phyloP scores from a whole-genome alignment of 53 echinoderm and acorn worm species.

The Patiria pectinifera region DNA sequence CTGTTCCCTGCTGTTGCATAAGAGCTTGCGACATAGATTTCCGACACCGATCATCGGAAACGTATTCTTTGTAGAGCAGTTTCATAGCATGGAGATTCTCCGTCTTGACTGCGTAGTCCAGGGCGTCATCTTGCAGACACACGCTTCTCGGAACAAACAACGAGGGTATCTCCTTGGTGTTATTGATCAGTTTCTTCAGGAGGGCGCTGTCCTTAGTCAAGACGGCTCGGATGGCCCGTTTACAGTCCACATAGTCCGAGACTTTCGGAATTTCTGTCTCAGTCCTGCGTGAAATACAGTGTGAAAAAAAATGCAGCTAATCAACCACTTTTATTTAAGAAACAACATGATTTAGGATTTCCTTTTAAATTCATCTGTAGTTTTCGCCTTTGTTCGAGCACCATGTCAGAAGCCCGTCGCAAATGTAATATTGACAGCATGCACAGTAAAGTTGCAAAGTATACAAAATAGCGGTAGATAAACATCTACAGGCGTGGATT shows the following conservation, averaged over 20 bases:
- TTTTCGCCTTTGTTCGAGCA: not conserved
- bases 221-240: conserved; percentile 86
- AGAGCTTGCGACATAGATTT: conserved; percentile 27
- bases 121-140: conserved; percentile 71
- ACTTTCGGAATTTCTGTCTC: conserved; percentile 77
- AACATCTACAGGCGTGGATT: no score
- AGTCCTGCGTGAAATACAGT: conserved; percentile 58
- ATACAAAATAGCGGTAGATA: no score
- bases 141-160: conserved; percentile 76
- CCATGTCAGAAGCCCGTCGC: no score
- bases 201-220: conserved; percentile 81
- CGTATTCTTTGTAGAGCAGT: conserved; percentile 23
- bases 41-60: not conserved
- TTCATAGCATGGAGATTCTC: conserved; percentile 70
- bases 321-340: no score
- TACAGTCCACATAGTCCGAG: conserved; percentile 75
- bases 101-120: conserved; percentile 79
- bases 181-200: conserved; percentile 74
- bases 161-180: conserved; percentile 70
- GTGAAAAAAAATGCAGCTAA: no score
- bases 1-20: conserved; percentile 36
- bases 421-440: no score
- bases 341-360: not conserved
- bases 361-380: no score
- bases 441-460: no score